phyloP scores from a whole-genome alignment of 2,888 invertebrate species.

The Tipula unca region DNA sequence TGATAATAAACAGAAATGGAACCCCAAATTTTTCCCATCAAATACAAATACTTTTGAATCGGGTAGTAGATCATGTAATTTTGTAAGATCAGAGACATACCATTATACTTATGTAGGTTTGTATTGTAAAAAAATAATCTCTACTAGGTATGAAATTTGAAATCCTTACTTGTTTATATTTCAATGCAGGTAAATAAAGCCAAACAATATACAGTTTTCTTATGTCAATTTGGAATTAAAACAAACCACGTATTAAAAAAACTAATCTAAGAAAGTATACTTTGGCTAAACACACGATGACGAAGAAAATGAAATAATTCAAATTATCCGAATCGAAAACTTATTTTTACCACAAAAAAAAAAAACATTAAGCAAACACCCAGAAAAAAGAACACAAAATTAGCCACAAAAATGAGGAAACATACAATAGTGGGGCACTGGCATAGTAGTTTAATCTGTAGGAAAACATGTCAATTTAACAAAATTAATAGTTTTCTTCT shows the following conservation, averaged over 20 bases:
- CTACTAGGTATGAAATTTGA: too few relatives aligned
- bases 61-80: too few relatives aligned
- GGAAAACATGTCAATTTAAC: background rate
- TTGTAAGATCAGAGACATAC: too few relatives aligned
- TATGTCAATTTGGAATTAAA: background rate
- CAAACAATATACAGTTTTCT: background rate
- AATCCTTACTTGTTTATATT: too few relatives aligned
- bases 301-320: background rate
- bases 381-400: background rate
- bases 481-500: background rate
- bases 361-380: background rate
- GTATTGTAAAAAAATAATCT: too few relatives aligned
- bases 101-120: too few relatives aligned
- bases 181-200: too few relatives aligned
- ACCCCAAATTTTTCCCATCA: too few relatives aligned
- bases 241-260: background rate
- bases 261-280: background rate
- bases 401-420: background rate
- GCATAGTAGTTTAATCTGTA: background rate
- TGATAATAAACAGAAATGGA: too few relatives aligned
- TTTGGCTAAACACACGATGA: background rate
- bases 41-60: too few relatives aligned
- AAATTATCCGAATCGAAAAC: background rate
- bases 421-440: background rate
- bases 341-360: background rate